phyloP scores from a whole-genome alignment of 2,113 vertebrate genomes.

The Parotia lawesii region DNA sequence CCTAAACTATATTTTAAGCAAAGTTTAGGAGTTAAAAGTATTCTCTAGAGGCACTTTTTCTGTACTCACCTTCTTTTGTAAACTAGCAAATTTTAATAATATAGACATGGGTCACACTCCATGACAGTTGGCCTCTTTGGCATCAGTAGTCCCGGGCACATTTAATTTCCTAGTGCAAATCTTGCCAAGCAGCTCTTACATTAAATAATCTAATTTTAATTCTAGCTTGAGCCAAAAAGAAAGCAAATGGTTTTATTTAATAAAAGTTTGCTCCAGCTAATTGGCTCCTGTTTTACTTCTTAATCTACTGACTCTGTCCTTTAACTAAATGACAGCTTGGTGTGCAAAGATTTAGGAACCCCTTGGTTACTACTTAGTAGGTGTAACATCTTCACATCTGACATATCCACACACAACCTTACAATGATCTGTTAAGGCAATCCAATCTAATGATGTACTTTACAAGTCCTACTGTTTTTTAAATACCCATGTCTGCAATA shows the following conservation, averaged over 20 bases:
- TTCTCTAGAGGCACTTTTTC: not conserved
- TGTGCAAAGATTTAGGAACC: not conserved
- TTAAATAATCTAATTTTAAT: constrained; percentile 29
- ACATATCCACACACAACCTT: not conserved
- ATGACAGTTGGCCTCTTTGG: not conserved
- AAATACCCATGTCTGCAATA: not conserved
- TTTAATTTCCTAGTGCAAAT: constrained; percentile 23
- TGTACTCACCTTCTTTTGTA: not conserved
- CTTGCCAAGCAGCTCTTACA: not conserved
- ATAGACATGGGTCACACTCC: not conserved
- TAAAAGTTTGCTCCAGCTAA: not conserved
- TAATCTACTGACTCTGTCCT: not conserved
- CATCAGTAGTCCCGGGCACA: not conserved
- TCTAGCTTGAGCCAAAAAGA: not conserved
- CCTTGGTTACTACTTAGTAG: not conserved
- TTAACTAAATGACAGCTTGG: not conserved
- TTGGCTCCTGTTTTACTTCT: not conserved
- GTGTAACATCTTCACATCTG: not conserved
- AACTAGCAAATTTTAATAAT: not conserved
- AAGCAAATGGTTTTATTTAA: not conserved
- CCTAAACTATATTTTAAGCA: not conserved
- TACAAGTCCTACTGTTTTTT: not conserved
- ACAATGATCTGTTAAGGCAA: not conserved
- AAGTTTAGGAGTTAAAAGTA: not conserved
- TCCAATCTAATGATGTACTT: not conserved